phyloP scores from a whole-genome alignment of 1,140 invertebrate species.

The Lepeophtheirus salmonis region DNA sequence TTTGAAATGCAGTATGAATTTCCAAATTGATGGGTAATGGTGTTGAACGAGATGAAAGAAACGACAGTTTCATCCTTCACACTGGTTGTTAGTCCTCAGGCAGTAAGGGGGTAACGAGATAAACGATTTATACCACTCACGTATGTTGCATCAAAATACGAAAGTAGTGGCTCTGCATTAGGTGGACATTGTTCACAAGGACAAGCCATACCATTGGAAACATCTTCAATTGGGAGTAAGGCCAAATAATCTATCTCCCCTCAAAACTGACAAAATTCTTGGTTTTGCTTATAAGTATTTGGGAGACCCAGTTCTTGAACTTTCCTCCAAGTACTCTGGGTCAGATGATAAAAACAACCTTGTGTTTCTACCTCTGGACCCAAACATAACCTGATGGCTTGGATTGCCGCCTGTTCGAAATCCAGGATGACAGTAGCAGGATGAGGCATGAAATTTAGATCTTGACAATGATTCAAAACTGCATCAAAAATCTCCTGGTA shows the following conservation, averaged over 20 bases:
- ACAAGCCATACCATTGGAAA: background rate
- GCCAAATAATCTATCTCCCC: background rate
- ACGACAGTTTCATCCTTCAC: no score
- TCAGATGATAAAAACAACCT: background rate
- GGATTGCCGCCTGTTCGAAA: background rate
- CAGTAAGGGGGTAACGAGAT: no score
- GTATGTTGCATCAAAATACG: background rate
- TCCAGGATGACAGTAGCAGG: background rate
- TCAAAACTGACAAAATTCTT: background rate
- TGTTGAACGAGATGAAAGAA: no score
- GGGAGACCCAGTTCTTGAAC: background rate
- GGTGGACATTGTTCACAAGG: background rate
- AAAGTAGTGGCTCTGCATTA: background rate
- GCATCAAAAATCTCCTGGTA: background rate
- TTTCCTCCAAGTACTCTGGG: background rate
- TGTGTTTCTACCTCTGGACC: background rate
- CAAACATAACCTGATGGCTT: background rate
- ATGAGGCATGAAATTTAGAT: background rate
- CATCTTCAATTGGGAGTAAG: background rate
- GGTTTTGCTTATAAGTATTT: background rate
- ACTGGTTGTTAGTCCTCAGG: no score
- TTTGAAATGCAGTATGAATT: no score
- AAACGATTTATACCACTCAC: background rate
- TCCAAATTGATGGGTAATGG: no score
- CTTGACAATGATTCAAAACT: background rate